phyloP scores from a whole-genome alignment of 2,113 vertebrate genomes.

The Cynoglossus semilaevis region DNA sequence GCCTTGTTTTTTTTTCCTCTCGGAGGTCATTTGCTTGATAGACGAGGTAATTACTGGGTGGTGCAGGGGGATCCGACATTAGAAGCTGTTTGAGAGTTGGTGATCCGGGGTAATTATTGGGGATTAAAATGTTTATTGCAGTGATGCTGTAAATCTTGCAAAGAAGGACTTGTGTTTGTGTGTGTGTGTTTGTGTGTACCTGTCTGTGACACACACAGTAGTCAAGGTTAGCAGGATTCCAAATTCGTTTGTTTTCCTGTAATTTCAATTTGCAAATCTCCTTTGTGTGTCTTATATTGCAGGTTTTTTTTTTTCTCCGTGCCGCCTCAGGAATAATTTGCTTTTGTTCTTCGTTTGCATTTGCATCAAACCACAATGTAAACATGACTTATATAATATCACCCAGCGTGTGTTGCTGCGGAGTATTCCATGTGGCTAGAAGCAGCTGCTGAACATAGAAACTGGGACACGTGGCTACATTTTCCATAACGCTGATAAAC shows the following conservation, averaged over 20 bases:
- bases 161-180: constrained; percentile 5
- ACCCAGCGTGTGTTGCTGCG: not conserved
- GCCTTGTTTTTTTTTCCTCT: constrained; percentile 16
- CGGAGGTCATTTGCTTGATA: constrained; percentile 48
- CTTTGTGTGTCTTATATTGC: not conserved
- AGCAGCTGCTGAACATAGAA: not conserved
- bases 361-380: not conserved
- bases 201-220: not conserved
- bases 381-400: not conserved
- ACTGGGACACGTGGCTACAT: not conserved
- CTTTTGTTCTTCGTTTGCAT: not conserved
- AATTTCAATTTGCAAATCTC: not conserved
- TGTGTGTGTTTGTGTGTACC: constrained; percentile 1
- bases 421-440: not conserved
- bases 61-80: constrained; percentile 48
- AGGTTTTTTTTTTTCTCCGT: not conserved
- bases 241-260: not conserved
- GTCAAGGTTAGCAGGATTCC: too few species aligned
- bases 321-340: not conserved
- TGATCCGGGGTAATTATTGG: constrained; percentile 45
- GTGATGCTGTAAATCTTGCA: constrained; percentile 39
- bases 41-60: constrained; percentile 58
- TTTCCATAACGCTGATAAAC: not conserved
- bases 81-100: constrained; percentile 32
- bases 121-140: constrained; percentile 67